Conservation (phyloP, 2,888 invertebrate genomes). For the Baccha elongata region DNA sequence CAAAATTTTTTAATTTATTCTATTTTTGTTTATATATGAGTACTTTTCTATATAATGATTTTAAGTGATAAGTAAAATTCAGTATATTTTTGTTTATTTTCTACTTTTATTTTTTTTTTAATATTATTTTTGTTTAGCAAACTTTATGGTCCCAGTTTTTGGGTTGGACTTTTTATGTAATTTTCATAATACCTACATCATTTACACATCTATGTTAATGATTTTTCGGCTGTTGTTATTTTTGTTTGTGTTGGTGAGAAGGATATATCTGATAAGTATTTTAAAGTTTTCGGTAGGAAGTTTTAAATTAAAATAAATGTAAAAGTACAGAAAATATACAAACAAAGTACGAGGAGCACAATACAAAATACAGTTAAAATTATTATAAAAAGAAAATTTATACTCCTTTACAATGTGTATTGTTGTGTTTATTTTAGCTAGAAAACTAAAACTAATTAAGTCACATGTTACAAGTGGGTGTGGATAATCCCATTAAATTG, state of each 20-base stretch:
- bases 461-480: constrained; percentile 70
- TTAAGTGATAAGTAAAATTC: constrained; percentile 62
- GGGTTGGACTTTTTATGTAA: constrained; percentile 67
- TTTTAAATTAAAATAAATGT: constrained; percentile 18
- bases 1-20: not conserved
- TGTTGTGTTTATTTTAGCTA: constrained; percentile 34
- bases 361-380: not conserved
- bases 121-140: constrained; percentile 46
- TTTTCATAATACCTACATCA: constrained; percentile 9
- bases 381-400: constrained; percentile 14
- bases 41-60: constrained; percentile 12
- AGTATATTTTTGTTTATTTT: constrained; percentile 29
- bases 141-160: constrained; percentile 71
- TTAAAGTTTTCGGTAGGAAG: constrained; percentile 65
- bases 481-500: constrained; percentile 68
- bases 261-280: constrained; percentile 40
- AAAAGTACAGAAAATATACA: constrained; percentile 5
- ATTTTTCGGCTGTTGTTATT: constrained; percentile 1
- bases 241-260: constrained; percentile 37
- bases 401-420: constrained; percentile 7
- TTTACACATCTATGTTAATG: not conserved
- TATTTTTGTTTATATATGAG: constrained; percentile 1
- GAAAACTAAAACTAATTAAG: constrained; percentile 64
- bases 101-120: constrained; percentile 6
- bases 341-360: constrained; percentile 30